Conservation (phyloP, 2,797 vertebrate species). For the Myotis planiceps region DNA sequence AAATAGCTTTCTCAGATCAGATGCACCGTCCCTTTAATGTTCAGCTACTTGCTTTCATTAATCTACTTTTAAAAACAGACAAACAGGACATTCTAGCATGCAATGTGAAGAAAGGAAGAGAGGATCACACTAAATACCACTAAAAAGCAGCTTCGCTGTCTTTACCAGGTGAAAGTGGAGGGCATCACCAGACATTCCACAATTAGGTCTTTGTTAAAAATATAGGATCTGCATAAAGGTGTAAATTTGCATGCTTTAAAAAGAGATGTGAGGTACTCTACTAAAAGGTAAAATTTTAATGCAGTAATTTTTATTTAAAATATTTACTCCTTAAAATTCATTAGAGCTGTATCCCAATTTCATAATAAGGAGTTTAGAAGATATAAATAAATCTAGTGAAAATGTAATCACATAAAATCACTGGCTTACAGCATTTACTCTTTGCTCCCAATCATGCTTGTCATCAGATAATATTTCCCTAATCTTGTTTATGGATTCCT, state of each 20-base stretch:
- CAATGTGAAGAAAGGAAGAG: not conserved
- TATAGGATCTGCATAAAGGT: not conserved
- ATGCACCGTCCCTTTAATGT: not conserved
- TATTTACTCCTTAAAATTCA: not conserved
- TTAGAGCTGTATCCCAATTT: not conserved
- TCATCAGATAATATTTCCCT: slow-evolving; percentile 96
- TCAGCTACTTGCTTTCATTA: not conserved
- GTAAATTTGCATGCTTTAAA: not conserved
- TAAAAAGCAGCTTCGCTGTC: not conserved
- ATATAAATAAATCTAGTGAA: not conserved
- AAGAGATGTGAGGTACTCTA: not conserved
- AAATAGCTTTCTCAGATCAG: not conserved
- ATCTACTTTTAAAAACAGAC: slow-evolving; percentile 6
- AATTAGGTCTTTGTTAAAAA: not conserved
- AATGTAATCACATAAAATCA: not conserved
- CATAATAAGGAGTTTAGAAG: not conserved
- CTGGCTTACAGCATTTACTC: slow-evolving; percentile 93
- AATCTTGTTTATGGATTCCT: slow-evolving; percentile 96
- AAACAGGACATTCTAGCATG: not conserved
- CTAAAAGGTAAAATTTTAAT: not conserved
- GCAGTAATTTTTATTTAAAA: not conserved
- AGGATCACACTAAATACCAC: not conserved
- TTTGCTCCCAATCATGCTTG: slow-evolving; percentile 98
- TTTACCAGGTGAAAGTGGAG: not conserved
- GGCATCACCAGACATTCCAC: not conserved